These are phyloP conservation scores for Lepilemur ruficaudatus DNA, from an alignment of 2,797 vertebrate genomes.

Conservation along the genomic window DNA sequence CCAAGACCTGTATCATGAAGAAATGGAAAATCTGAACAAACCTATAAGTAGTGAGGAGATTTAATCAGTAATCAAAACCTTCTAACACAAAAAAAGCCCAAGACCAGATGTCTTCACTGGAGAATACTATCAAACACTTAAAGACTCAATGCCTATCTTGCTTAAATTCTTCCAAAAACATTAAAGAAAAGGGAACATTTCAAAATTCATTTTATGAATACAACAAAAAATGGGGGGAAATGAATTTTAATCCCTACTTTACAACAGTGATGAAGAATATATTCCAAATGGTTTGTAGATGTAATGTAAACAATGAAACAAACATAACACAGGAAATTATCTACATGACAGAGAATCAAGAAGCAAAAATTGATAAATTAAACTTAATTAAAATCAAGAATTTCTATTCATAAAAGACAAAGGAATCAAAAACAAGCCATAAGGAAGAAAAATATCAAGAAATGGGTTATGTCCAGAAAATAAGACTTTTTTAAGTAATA, in stretches of 20 bases:
- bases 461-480: background rate
- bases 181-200: background rate
- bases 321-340: background rate
- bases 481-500: background rate
- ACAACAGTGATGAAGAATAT: background rate
- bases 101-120: background rate
- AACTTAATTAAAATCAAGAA: background rate
- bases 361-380: background rate
- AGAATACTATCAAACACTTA: background rate
- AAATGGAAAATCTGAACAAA: background rate
- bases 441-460: background rate
- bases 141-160: background rate
- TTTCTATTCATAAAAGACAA: background rate
- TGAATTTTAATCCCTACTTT: background rate
- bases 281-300: background rate
- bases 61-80: background rate
- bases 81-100: background rate
- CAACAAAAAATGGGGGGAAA: background rate
- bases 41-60: background rate
- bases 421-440: background rate
- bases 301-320: background rate
- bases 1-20: background rate
- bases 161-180: background rate
- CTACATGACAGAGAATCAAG: background rate
- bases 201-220: background rate